A percentile compares a stretch with the other conserved stretches of the same genome.
Evolutionary conservation across 1,140 invertebrate genomes (phyloP).

Genomic region (Tetramorium parvispinum): DNA sequence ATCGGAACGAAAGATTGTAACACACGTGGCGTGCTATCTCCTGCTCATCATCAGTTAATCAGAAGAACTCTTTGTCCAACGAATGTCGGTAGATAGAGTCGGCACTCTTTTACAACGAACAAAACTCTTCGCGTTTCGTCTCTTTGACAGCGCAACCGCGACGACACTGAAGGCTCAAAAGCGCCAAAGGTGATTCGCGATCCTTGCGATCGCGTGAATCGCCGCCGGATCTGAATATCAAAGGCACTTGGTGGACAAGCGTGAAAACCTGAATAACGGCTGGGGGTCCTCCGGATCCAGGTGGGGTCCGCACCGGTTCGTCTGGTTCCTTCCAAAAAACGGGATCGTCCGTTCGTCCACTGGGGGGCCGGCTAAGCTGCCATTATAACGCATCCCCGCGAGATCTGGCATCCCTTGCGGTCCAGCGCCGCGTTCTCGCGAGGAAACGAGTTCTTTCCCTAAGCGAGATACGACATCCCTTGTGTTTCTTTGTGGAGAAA

Average conservation of each 20-base stretch:
- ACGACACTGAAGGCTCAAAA: conserved; percentile 64
- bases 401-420: conserved; percentile 64
- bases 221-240: conserved; percentile 80
- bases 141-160: conserved; percentile 62
- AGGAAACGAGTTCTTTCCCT: conserved; percentile 63
- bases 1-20: conserved; percentile 26
- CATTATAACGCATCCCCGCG: conserved; percentile 10
- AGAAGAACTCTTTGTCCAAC: conserved; percentile 40
- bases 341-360: conserved; percentile 66
- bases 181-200: conserved; percentile 54
- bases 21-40: conserved; percentile 9
- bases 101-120: conserved; percentile 33
- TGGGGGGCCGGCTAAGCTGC: conserved; percentile 32
- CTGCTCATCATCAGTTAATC: conserved; percentile 17
- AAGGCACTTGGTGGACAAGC: conserved; percentile 69
- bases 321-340: conserved; percentile 77
- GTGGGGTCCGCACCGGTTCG: conserved; percentile 85
- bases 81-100: conserved; percentile 11
- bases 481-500: conserved; percentile 29
- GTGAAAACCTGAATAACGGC: conserved; percentile 81
- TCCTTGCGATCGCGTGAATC: conserved; percentile 68
- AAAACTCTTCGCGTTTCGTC: conserved; percentile 56
- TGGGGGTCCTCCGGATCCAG: conserved; percentile 84
- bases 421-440: conserved; percentile 54
- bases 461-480: conserved; percentile 30